These are phyloP conservation scores for Notolepis coatsorum DNA, from an alignment of 2,797 vertebrate genomes.

Conservation along the genomic window DNA sequence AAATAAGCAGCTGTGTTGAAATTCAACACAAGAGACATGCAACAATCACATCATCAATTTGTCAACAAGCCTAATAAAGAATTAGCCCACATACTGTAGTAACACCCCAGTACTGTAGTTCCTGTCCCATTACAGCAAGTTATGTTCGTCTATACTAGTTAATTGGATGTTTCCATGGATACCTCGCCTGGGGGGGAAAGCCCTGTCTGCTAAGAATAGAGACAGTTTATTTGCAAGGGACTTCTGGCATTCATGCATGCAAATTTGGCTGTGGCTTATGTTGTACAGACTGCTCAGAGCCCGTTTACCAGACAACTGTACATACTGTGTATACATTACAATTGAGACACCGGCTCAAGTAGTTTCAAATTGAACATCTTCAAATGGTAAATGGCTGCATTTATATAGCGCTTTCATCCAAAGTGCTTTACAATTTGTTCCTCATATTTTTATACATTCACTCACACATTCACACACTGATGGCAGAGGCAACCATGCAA, in stretches of 20 bases:
- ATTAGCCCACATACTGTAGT: slow-evolving; percentile 37
- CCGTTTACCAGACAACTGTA: slow-evolving; percentile 16
- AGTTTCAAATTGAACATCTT: slow-evolving; percentile 18
- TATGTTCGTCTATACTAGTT: slow-evolving; percentile 64
- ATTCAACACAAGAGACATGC: neutral
- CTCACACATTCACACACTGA: too few species aligned
- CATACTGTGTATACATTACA: slow-evolving; percentile 8
- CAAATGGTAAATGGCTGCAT: too few species aligned
- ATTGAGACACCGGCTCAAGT: neutral
- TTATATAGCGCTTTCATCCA: too few species aligned
- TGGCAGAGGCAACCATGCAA: too few species aligned
- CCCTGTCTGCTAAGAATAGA: slow-evolving; percentile 55
- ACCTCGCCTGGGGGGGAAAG: slow-evolving; percentile 53
- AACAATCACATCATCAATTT: slow-evolving; percentile 8
- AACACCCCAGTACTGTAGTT: slow-evolving; percentile 24
- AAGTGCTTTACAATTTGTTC: too few species aligned
- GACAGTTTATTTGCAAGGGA: slow-evolving; percentile 34
- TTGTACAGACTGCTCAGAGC: slow-evolving; percentile 39
- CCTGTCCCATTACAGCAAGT: slow-evolving; percentile 33
- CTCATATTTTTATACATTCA: too few species aligned
- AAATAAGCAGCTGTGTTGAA: too few species aligned
- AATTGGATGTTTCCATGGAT: slow-evolving; percentile 79
- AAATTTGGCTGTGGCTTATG: slow-evolving; percentile 44
- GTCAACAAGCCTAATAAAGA: slow-evolving; percentile 33
- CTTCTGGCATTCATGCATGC: slow-evolving; percentile 40